phyloP scores from a whole-genome alignment of 1,140 invertebrate genomes.

The Leptoteleia sp. region DNA sequence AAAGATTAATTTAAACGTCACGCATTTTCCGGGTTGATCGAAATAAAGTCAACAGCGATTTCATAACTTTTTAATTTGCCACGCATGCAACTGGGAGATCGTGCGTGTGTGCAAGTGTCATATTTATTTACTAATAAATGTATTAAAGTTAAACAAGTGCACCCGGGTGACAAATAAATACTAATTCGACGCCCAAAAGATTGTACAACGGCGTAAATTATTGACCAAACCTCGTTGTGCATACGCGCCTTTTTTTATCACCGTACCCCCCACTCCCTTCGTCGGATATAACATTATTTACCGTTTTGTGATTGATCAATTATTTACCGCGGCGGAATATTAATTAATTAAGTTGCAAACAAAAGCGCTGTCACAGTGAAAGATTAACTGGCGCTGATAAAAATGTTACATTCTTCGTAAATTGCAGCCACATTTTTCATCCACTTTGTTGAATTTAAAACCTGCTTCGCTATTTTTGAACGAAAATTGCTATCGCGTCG shows the following conservation, averaged over 20 bases:
- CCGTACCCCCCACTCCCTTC: neutral
- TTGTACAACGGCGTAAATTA: constrained; percentile 6
- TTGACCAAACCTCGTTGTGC: neutral
- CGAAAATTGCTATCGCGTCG: constrained; percentile 9
- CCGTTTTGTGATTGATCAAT: constrained; percentile 46
- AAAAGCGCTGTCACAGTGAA: constrained; percentile 35
- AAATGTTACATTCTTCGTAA: constrained; percentile 40
- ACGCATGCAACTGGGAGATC: too few species aligned
- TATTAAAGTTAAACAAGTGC: constrained; percentile 9
- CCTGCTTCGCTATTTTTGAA: neutral
- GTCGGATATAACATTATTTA: constrained; percentile 33
- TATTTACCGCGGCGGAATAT: constrained; percentile 40
- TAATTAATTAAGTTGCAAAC: constrained; percentile 52
- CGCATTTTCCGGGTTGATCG: too few species aligned
- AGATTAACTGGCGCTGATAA: constrained; percentile 47
- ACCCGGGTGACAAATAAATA: constrained; percentile 31
- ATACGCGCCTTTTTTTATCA: neutral
- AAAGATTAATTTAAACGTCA: too few species aligned
- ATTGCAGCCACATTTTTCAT: constrained; percentile 47
- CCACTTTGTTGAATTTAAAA: constrained; percentile 36
- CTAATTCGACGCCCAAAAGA: constrained; percentile 14
- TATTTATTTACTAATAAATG: constrained; percentile 6
- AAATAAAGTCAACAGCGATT: constrained; percentile 11
- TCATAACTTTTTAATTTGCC: constrained; percentile 1
- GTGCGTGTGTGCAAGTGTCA: neutral